Percentiles rank a stretch among this genome's conserved stretches.
phyloP scores from a whole-genome alignment of 2,888 invertebrate species.

The Microctonus aethiopoides region DNA sequence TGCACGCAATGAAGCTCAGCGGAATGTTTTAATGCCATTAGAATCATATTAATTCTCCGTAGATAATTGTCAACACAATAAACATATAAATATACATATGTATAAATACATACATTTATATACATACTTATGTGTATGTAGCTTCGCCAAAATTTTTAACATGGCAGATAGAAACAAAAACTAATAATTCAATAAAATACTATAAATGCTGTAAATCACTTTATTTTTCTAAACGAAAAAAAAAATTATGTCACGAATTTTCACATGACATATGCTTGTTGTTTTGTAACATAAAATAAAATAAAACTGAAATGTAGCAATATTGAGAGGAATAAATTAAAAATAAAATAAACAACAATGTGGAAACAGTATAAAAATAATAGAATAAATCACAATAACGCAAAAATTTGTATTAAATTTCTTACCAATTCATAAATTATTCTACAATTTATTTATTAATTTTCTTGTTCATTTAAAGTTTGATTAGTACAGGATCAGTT shows the following conservation, averaged over 20 bases:
- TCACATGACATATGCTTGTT: constrained; percentile 32
- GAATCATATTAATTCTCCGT: neutral
- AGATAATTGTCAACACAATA: neutral
- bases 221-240: constrained; percentile 42
- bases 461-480: no score
- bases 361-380: constrained; percentile 15
- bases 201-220: constrained; percentile 41
- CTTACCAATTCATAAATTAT: neutral
- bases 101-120: no score
- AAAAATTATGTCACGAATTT: constrained; percentile 30
- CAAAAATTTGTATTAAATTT: neutral
- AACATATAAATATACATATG: no score
- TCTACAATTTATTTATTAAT: no score
- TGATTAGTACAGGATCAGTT: no score
- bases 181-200: constrained; percentile 2
- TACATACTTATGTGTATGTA: neutral
- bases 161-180: constrained; percentile 10
- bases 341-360: constrained; percentile 22
- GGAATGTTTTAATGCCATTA: neutral
- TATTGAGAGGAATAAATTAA: constrained; percentile 17
- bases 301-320: constrained; percentile 17
- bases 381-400: constrained; percentile 5
- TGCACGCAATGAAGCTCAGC: neutral
- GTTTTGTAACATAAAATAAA: neutral
- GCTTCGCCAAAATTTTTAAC: neutral